phyloP scores from a whole-genome alignment of 2,888 invertebrate genomes.

The Phania funesta region DNA sequence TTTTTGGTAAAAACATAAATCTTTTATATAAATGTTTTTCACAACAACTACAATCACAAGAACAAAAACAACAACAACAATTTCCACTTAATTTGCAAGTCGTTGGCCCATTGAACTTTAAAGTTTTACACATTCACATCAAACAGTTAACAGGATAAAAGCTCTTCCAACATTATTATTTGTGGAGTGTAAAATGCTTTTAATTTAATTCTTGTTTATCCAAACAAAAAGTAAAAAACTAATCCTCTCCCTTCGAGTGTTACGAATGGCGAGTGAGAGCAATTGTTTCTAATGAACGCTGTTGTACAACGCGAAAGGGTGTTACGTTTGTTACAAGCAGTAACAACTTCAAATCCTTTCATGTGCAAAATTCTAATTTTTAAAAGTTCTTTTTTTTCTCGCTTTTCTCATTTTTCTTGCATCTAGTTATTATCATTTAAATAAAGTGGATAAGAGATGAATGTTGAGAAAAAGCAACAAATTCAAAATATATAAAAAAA shows the following conservation, averaged over 20 bases:
- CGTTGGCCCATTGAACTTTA: neutral
- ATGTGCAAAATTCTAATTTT: neutral
- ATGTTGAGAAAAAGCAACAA: neutral
- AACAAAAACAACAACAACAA: too few species aligned
- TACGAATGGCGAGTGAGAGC: neutral
- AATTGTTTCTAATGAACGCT: neutral
- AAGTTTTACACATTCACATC: slow-evolving; percentile 27
- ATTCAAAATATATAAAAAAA: neutral
- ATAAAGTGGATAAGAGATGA: slow-evolving; percentile 1
- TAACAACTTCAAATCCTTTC: slow-evolving; percentile 14
- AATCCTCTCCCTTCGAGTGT: neutral
- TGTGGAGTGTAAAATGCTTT: slow-evolving; percentile 42
- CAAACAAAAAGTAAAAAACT: slow-evolving; percentile 12
- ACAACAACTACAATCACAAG: too few species aligned
- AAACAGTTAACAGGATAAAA: slow-evolving; percentile 38
- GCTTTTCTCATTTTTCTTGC: neutral
- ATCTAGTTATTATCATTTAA: slow-evolving; percentile 1
- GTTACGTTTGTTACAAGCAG: neutral
- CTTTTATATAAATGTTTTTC: neutral
- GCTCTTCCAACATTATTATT: slow-evolving; percentile 28
- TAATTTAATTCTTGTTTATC: slow-evolving; percentile 40
- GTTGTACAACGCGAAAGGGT: neutral
- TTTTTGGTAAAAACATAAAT: neutral
- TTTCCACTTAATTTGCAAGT: too few species aligned
- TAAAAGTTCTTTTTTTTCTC: neutral